Conservation (phyloP, 2,797 vertebrate genomes). For the Urocyon cinereoargenteus region DNA sequence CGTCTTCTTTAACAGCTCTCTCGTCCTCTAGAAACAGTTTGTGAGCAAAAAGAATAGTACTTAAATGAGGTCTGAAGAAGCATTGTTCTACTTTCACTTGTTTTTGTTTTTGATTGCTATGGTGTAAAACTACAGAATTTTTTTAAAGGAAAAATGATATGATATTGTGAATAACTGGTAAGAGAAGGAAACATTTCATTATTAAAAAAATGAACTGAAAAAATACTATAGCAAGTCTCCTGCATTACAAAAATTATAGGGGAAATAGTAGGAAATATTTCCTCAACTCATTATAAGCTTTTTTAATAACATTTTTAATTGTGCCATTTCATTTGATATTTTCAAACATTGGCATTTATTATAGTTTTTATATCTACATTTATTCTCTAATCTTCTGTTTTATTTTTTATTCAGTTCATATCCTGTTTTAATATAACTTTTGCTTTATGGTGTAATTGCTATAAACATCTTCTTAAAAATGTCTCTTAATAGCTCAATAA, state of each 20-base stretch:
- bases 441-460: background rate
- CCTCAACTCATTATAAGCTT: background rate
- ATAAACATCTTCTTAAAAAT: slow-evolving; percentile 8
- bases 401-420: background rate
- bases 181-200: background rate
- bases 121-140: background rate
- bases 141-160: background rate
- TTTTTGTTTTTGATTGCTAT: slow-evolving; percentile 58
- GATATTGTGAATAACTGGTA: background rate
- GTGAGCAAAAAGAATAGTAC: slow-evolving; percentile 62
- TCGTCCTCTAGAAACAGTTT: slow-evolving; percentile 57
- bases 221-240: background rate
- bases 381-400: slow-evolving; percentile 6
- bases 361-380: background rate
- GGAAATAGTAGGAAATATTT: background rate
- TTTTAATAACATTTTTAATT: background rate
- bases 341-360: background rate
- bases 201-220: background rate
- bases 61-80: slow-evolving; percentile 68
- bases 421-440: slow-evolving; percentile 44
- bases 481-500: background rate
- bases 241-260: background rate
- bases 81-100: background rate
- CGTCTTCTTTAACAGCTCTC: slow-evolving; percentile 73
- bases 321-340: background rate